phyloP scores from a whole-genome alignment of 2,888 invertebrate genomes.

The Chrysolina americana region DNA sequence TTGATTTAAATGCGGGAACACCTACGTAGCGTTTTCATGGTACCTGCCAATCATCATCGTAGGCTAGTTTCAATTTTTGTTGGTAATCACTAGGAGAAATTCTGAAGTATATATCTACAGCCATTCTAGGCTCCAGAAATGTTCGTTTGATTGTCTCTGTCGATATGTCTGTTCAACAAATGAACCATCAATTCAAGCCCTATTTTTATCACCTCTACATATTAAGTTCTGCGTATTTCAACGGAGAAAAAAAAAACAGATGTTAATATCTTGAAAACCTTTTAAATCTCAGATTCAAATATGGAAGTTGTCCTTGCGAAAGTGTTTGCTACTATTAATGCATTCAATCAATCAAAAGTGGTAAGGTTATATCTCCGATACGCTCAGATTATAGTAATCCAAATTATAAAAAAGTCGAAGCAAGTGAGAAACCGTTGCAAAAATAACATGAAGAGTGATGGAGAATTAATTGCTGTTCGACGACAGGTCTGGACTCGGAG shows the following conservation, averaged over 20 bases:
- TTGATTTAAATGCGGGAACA: too few species aligned
- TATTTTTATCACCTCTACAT: neutral
- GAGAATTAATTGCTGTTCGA: constrained; percentile 4
- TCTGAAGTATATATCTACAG: too few species aligned
- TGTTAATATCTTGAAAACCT: constrained; percentile 16
- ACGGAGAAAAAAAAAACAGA: neutral
- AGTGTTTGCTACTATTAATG: constrained; percentile 12
- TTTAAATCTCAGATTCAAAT: constrained; percentile 17
- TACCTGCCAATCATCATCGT: too few species aligned
- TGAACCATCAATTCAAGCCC: neutral
- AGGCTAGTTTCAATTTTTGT: too few species aligned
- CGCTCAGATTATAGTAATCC: constrained; percentile 13
- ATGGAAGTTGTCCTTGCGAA: constrained; percentile 23
- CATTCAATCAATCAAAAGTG: constrained; percentile 21
- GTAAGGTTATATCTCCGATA: constrained; percentile 17
- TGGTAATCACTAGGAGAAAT: too few species aligned
- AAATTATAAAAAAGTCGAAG: constrained; percentile 12
- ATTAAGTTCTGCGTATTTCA: constrained; percentile 1
- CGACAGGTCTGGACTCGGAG: neutral
- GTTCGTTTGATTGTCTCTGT: too few species aligned
- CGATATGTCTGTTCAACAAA: neutral
- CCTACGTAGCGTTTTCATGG: too few species aligned
- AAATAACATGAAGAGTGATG: constrained; percentile 4
- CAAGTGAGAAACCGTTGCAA: constrained; percentile 13
- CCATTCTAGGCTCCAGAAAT: too few species aligned